Conservation (phyloP, 1,140 invertebrate genomes). For the Antheraea pernyi region DNA sequence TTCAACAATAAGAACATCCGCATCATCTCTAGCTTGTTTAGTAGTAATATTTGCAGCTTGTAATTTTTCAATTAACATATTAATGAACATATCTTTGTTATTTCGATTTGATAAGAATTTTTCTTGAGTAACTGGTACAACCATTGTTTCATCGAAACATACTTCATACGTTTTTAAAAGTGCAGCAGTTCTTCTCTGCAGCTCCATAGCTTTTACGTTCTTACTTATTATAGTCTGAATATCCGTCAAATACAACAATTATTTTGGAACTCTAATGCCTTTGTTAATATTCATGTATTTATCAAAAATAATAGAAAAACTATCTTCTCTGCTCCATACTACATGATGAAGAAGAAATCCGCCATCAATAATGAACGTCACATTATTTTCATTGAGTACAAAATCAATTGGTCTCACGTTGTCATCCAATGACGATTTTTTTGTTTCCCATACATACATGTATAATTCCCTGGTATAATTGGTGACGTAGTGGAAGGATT, state of each 20-base stretch:
- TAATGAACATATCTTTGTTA: conserved; percentile 45
- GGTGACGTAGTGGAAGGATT: too few species aligned
- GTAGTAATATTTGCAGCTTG: conserved; percentile 40
- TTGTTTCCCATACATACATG: too few species aligned
- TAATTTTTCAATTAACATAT: conserved; percentile 39
- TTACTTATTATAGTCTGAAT: conserved; percentile 35
- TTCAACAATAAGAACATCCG: conserved; percentile 51
- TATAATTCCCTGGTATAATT: too few species aligned
- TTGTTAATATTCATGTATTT: conserved; percentile 36
- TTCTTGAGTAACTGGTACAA: conserved; percentile 47
- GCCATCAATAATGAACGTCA: conserved; percentile 48
- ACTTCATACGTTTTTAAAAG: conserved; percentile 41
- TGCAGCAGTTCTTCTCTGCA: conserved; percentile 40
- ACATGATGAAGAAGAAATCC: conserved; percentile 8
- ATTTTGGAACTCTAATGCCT: conserved; percentile 33
- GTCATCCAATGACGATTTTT: too few species aligned
- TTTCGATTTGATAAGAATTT: conserved; percentile 48
- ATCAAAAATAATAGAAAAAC: conserved; percentile 32
- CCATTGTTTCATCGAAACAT: conserved; percentile 47
- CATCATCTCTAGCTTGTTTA: conserved; percentile 50
- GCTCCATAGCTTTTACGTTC: conserved; percentile 37
- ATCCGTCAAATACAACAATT: conserved; percentile 52
- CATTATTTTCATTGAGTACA: conserved; percentile 29
- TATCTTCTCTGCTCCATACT: conserved; percentile 31
- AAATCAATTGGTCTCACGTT: too few species aligned